Base-by-base conservation (phyloP, 1,140 invertebrate genomes). In the Radopholus similis region DNA sequence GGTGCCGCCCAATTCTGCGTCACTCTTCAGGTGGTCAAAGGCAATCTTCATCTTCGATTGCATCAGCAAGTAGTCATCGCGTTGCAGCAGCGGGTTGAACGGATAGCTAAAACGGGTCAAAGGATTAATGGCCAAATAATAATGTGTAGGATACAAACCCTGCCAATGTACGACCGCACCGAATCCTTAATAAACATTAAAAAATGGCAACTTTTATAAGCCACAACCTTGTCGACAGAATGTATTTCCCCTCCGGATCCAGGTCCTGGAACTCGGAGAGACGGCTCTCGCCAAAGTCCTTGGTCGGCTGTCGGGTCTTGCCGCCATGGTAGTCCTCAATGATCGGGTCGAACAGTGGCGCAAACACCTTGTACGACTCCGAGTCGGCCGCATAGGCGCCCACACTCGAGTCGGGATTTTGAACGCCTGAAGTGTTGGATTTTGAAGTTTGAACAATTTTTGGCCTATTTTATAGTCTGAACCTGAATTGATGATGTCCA, bases 351-450 rank as follows among this genome's bases (percentile, higher is more conserved):
- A 95, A 95, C 68, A 96, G 86, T 66, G 90, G 90, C 66, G 90
- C 87, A 83, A 95, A 96, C 4, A 91, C 86, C 73, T 89, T 89
- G 86, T 96, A 96, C 34, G 91, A 83, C 82, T 96, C 92, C 68
- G 92, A 91, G 85, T 95, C 93, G 34, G 93, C 92, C 58, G 93
- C 93, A 78, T 96, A 96, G 85, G 95, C 91, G 83, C 93, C 93
- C 57, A 94, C 89, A 73, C 92, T 91, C 64, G 91, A 82, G 72
- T 86, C 85, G 59, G 85, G 74, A 75, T 84, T 84, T 58, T 93
- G 92, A 84, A 92, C 91, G 78, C 92, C 83, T 13, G 42, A 75
- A 70, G 8, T n/a, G 34, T 35, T 30, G 4, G 21, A 30, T n/a
- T 30, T 35, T 4, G 3, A 28, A 44, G 32, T 55, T 9, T 4